These are phyloP conservation scores for Cheiracanthium punctorium DNA, from an alignment of 2,888 invertebrate species.

Conservation along the genomic window DNA sequence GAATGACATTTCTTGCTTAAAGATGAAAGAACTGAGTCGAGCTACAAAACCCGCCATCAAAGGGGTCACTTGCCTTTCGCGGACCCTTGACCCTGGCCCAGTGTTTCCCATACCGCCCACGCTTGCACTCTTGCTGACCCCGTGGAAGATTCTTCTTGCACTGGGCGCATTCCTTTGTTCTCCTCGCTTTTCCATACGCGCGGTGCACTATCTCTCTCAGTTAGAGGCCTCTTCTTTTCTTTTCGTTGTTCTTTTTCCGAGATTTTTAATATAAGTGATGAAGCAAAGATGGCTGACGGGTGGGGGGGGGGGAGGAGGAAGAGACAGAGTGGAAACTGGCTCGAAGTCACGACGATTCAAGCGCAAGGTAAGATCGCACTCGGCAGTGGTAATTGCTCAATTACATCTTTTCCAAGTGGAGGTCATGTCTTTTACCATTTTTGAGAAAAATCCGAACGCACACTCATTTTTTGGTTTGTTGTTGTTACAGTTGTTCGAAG, in stretches of 20 bases:
- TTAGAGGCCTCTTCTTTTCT: background rate
- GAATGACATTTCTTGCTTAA: background rate
- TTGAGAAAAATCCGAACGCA: background rate
- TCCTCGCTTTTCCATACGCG: background rate
- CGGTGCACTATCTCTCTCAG: background rate
- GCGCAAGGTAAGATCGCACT: background rate
- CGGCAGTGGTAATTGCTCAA: background rate
- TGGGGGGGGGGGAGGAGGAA: background rate
- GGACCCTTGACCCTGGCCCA: slow-evolving; percentile 54
- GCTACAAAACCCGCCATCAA: background rate
- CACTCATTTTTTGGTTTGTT: background rate
- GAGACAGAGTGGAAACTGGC: background rate
- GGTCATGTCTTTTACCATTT: slow-evolving; percentile 2
- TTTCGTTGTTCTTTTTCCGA: background rate
- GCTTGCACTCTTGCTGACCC: slow-evolving; percentile 42
- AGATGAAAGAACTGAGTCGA: background rate
- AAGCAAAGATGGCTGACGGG: background rate
- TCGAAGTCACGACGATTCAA: background rate
- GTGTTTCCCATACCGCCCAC: slow-evolving; percentile 67
- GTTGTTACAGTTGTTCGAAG: background rate
- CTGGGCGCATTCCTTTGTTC: background rate
- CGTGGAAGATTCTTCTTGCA: background rate
- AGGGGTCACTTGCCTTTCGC: slow-evolving; percentile 59
- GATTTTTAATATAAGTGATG: slow-evolving; percentile 1
- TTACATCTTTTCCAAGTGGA: background rate